These are phyloP conservation scores for Zosterops pallidus DNA, from an alignment of 2,113 vertebrate genomes.

Conservation along the genomic window DNA sequence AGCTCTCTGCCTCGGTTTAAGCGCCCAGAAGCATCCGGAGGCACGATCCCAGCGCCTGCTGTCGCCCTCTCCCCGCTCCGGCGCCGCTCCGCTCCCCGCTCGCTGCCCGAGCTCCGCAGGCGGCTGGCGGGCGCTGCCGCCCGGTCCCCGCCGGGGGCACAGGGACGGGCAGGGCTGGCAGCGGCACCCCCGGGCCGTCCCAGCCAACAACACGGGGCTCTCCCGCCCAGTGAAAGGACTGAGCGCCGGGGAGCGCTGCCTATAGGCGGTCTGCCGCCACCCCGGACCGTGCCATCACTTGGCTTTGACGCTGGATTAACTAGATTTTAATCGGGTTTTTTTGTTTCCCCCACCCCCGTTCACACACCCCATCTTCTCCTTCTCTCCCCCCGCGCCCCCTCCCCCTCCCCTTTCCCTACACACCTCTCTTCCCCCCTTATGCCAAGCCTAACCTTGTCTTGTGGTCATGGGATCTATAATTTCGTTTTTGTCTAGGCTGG, in stretches of 20 bases:
- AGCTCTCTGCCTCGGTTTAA: not conserved
- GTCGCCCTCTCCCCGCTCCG: not conserved
- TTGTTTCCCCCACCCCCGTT: not conserved
- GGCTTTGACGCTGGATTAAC: slow-evolving; percentile 77
- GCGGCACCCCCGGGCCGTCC: not conserved
- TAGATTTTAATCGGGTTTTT: slow-evolving; percentile 66
- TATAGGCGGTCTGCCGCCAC: not conserved
- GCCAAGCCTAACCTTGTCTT: slow-evolving; percentile 76
- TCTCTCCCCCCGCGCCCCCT: not conserved
- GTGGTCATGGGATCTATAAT: slow-evolving; percentile 87
- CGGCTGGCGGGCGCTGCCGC: not conserved
- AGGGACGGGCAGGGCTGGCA: slow-evolving; percentile 16
- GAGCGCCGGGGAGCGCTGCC: not conserved
- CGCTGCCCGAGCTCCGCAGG: not conserved
- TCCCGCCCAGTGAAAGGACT: not conserved
- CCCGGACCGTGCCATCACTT: slow-evolving; percentile 52
- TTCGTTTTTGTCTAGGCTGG: slow-evolving; percentile 84
- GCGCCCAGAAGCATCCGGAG: not conserved
- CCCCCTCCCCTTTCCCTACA: not conserved
- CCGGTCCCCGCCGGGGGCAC: not conserved
- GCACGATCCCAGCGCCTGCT: not conserved
- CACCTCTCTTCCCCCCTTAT: slow-evolving; percentile 44
- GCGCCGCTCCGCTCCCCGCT: not conserved
- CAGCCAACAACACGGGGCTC: not conserved
- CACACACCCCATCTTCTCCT: slow-evolving; percentile 17